These are phyloP conservation scores for Musca vetustissima DNA, from an alignment of 1,140 invertebrate genomes.

Conservation along the genomic window DNA sequence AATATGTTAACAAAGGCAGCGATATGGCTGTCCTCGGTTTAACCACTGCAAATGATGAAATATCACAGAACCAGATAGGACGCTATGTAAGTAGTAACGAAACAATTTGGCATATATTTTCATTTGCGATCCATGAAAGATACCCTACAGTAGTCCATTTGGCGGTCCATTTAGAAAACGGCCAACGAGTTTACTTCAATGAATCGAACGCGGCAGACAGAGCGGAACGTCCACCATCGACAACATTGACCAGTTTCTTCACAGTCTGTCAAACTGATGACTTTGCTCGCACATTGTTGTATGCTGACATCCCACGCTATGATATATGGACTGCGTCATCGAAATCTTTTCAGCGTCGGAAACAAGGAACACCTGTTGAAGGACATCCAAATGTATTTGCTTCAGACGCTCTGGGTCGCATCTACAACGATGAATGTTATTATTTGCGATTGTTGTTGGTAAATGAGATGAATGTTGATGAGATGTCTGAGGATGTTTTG, in stretches of 20 bases:
- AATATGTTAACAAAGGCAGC: no score
- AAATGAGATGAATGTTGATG: not conserved
- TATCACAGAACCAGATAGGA: slow-evolving; percentile 45
- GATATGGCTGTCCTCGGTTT: slow-evolving; percentile 29
- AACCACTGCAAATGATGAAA: slow-evolving; percentile 21
- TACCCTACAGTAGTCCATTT: slow-evolving; percentile 37
- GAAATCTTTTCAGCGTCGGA: not conserved
- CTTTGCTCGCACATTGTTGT: slow-evolving; percentile 55
- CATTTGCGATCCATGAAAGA: slow-evolving; percentile 41
- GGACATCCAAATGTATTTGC: not conserved
- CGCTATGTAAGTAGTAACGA: slow-evolving; percentile 43
- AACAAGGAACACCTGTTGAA: not conserved
- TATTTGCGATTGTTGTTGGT: slow-evolving; percentile 13
- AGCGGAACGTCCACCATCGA: slow-evolving; percentile 34
- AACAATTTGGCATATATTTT: slow-evolving; percentile 54
- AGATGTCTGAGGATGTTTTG: not conserved
- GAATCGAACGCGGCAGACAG: slow-evolving; percentile 36
- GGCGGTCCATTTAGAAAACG: no score
- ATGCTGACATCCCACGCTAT: slow-evolving; percentile 51
- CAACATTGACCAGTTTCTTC: slow-evolving; percentile 52
- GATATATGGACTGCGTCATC: not conserved
- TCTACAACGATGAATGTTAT: slow-evolving; percentile 10
- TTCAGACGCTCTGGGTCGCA: not conserved
- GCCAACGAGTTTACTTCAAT: slow-evolving; percentile 51
- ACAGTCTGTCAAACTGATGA: slow-evolving; percentile 31